These are phyloP conservation scores for Heliconius aoede DNA, from an alignment of 2,888 invertebrate species.

Conservation along the genomic window DNA sequence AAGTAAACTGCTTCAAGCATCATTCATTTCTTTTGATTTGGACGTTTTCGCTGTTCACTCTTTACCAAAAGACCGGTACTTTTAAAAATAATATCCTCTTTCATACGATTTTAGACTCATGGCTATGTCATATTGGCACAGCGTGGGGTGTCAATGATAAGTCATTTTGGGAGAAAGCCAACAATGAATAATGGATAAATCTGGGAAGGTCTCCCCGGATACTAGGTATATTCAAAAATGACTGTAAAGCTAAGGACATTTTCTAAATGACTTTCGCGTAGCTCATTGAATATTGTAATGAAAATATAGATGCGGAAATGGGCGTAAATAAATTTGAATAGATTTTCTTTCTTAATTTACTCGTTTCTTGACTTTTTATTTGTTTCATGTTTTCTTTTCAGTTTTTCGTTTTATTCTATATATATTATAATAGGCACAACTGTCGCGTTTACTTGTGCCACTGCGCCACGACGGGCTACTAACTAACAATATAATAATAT, in stretches of 20 bases:
- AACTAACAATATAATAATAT: no score
- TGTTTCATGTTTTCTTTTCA: neutral
- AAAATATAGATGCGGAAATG: neutral
- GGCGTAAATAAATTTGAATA: neutral
- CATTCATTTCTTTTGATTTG: slow-evolving; percentile 5
- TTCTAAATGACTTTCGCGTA: slow-evolving; percentile 9
- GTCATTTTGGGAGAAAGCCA: slow-evolving; percentile 46
- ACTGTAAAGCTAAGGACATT: slow-evolving; percentile 8
- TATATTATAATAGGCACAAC: neutral
- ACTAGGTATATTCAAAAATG: slow-evolving; percentile 30
- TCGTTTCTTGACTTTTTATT: neutral
- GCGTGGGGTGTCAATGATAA: slow-evolving; percentile 44
- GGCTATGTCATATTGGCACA: slow-evolving; percentile 43
- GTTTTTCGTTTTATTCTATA: neutral
- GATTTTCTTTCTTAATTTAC: no score
- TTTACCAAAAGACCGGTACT: neutral
- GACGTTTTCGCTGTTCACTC: neutral
- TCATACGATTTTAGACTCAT: slow-evolving; percentile 44
- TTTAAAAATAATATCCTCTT: slow-evolving; percentile 39
- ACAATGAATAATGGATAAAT: slow-evolving; percentile 46
- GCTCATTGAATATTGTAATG: neutral
- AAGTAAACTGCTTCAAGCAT: slow-evolving; percentile 1
- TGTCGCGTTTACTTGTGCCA: no score
- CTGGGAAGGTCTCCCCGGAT: slow-evolving; percentile 41
- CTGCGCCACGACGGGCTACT: no score